Conservation (phyloP, 2,113 vertebrate species). For the Carollia perspicillata region DNA sequence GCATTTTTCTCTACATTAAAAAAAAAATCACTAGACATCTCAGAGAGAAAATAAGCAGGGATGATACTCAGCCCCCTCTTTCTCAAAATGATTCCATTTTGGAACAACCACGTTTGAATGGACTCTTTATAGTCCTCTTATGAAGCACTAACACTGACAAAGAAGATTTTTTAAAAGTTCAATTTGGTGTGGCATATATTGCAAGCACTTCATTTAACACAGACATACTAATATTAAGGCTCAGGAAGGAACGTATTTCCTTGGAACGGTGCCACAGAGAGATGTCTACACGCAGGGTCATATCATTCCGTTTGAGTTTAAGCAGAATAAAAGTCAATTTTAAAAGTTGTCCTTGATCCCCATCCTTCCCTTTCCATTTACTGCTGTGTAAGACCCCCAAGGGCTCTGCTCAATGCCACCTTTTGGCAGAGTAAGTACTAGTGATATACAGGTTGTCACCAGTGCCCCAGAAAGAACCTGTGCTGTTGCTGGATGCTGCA, state of each 20-base stretch:
- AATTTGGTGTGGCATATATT: background rate
- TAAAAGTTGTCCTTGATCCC: background rate
- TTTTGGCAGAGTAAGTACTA: background rate
- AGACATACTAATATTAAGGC: background rate
- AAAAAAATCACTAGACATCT: background rate
- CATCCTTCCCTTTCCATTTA: background rate
- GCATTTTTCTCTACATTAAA: background rate
- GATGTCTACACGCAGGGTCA: background rate
- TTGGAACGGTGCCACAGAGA: constrained; percentile 3
- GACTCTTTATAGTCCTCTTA: background rate
- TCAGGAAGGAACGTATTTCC: background rate
- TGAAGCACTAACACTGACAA: background rate
- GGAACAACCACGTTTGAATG: background rate
- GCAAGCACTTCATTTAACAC: background rate
- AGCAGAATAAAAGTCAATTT: constrained; percentile 25
- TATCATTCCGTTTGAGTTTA: background rate
- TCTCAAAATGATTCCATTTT: background rate
- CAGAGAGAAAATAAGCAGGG: background rate
- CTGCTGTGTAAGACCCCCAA: background rate
- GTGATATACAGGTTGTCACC: background rate
- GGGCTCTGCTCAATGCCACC: background rate
- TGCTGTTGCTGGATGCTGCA: background rate
- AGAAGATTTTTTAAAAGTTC: background rate
- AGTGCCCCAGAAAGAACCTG: background rate
- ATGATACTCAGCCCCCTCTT: background rate